Base-by-base conservation (phyloP, 2,113 vertebrate genomes). In the Pipra filicauda region DNA sequence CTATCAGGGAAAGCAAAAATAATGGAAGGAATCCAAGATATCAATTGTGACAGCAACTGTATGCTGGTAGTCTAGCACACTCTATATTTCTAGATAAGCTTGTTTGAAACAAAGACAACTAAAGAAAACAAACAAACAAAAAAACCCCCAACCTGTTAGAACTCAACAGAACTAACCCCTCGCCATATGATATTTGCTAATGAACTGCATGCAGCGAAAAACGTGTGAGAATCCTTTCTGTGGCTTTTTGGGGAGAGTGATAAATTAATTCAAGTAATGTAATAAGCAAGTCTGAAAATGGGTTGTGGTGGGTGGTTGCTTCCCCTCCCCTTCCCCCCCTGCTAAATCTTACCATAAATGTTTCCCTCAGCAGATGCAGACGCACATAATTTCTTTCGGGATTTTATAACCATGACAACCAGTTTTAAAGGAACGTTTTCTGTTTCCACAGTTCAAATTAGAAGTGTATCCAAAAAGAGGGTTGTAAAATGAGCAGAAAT, bases 351-450 rank as follows among this genome's bases (percentile, higher is more conserved):
- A 80, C 85, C 95, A 96, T 94, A 89, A 96, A 97, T 94, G 83
- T 92, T 96, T 97, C 89, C 85, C 93, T 97, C 75, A 87, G 93
- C 86, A 91, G 94, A 88, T 85, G 74, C 52, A 94, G 96, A 94
- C 64, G 81, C 93, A 90, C 81, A 94, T 97, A 87, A 96, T 97
- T 98, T 97, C 97, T 97, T 97, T 94, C 2, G 92, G 95, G 94
- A 97, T 96, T 97, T 97, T 96, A 97, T 98, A 97, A 98, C 97
- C 97, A 98, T 98, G 98, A 97, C 97, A 97, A 98, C 98, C 94
- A 72, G 85, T 95, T 97, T 97, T 97, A 94, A 75, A 96, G 92
- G 80, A 96, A 85, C 52, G 15, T 96, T 97, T 97, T 96, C 52
- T 43, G 55, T 91, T 97, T 96, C 92, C 71, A 80, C 80, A 83